phyloP scores from a whole-genome alignment of 2,888 invertebrate species.

The Morpho helenor region DNA sequence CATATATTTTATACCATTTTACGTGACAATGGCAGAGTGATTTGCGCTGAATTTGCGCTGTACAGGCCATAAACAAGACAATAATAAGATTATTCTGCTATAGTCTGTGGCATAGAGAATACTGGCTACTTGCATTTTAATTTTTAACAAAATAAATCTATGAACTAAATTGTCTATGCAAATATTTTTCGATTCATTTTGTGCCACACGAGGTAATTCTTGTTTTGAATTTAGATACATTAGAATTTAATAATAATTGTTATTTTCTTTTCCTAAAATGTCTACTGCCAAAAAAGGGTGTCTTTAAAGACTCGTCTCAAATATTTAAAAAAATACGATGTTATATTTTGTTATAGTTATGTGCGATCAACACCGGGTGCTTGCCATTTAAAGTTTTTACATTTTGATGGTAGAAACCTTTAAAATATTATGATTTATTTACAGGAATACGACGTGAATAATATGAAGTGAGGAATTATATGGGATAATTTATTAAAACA shows the following conservation, averaged over 20 bases:
- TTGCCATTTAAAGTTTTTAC: constrained; percentile 26
- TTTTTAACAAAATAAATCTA: neutral
- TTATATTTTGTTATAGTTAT: constrained; percentile 13
- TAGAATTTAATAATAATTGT: neutral
- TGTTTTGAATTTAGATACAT: constrained; percentile 35
- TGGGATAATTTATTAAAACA: constrained; percentile 38
- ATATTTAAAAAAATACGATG: neutral
- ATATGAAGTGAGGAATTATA: constrained; percentile 39
- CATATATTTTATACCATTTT: too few species aligned
- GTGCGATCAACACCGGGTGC: constrained; percentile 24
- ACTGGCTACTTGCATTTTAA: neutral
- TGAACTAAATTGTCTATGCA: constrained; percentile 9
- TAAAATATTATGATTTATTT: constrained; percentile 28
- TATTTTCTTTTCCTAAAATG: neutral
- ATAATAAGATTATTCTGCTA: too few species aligned
- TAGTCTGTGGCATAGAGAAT: neutral
- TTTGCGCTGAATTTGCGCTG: too few species aligned
- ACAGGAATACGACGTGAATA: constrained; percentile 31
- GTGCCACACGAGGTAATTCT: constrained; percentile 43
- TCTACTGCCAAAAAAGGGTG: too few species aligned
- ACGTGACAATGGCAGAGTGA: too few species aligned
- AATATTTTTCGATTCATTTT: constrained; percentile 28
- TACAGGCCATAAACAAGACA: too few species aligned
- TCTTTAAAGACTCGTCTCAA: too few species aligned
- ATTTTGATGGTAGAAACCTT: constrained; percentile 25